Conservation (phyloP, 1,140 invertebrate species). For the Diuraphis noxia region DNA sequence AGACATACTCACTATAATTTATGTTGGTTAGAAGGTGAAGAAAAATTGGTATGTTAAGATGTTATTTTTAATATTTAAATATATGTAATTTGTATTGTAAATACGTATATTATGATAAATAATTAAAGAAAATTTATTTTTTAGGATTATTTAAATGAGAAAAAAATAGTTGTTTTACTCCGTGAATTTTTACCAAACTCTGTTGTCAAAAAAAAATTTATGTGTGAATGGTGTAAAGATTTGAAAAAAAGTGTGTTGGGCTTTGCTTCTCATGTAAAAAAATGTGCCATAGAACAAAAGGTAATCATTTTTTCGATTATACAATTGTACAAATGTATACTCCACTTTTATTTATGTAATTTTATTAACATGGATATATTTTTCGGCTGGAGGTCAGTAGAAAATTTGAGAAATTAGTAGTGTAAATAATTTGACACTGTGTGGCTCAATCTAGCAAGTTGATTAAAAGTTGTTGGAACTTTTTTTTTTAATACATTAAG, state of each 20-base stretch:
- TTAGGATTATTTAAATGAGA: conserved; percentile 37
- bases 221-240: conserved; percentile 65
- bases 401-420: background rate
- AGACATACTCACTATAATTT: conserved; percentile 50
- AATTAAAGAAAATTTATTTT: background rate
- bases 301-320: conserved; percentile 58
- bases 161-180: background rate
- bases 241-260: conserved; percentile 65
- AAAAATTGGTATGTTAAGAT: conserved; percentile 40
- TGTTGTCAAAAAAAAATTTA: conserved; percentile 49
- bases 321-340: no score
- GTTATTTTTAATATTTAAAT: background rate
- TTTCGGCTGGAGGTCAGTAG: background rate
- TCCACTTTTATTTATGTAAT: background rate
- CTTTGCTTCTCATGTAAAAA: conserved; percentile 67
- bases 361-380: background rate
- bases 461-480: no score
- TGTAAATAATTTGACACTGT: background rate
- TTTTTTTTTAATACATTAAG: no score
- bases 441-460: background rate
- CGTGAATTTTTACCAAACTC: background rate
- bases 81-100: background rate
- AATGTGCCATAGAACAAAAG: conserved; percentile 66
- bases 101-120: background rate
- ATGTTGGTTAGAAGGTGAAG: conserved; percentile 55